Conservation (phyloP, 2,797 vertebrate species). For the Alauda arvensis region DNA sequence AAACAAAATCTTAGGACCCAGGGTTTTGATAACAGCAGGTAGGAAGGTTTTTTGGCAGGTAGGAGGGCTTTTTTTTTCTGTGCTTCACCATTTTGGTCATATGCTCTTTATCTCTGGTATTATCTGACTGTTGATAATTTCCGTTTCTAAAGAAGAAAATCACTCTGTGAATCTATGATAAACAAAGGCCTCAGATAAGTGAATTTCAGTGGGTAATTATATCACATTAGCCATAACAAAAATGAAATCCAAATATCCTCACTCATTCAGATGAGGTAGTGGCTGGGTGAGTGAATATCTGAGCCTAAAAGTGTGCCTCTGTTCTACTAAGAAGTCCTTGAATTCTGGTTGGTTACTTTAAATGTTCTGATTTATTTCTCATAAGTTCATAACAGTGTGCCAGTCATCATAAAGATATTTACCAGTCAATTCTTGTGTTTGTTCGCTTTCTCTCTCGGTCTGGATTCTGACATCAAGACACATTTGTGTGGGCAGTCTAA, state of each 20-base stretch:
- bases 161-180: not conserved
- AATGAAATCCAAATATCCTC: not conserved
- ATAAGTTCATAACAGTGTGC: not conserved
- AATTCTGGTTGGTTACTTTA: not conserved
- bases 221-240: not conserved
- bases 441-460: not conserved
- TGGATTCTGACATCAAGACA: not conserved
- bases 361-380: not conserved
- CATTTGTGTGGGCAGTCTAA: not conserved
- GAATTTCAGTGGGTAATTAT: not conserved
- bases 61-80: not conserved
- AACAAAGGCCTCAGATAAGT: not conserved
- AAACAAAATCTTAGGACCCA: not conserved
- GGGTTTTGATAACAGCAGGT: not conserved
- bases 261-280: not conserved
- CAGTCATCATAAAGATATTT: not conserved
- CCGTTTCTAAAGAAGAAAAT: slow-evolving; percentile 3
- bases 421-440: not conserved
- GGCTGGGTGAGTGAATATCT: not conserved
- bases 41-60: not conserved
- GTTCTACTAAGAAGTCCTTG: not conserved
- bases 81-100: not conserved
- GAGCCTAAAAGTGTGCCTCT: not conserved
- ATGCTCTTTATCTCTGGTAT: not conserved
- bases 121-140: not conserved